phyloP scores from a whole-genome alignment of 2,888 invertebrate genomes.

The Argyresthia albistria region DNA sequence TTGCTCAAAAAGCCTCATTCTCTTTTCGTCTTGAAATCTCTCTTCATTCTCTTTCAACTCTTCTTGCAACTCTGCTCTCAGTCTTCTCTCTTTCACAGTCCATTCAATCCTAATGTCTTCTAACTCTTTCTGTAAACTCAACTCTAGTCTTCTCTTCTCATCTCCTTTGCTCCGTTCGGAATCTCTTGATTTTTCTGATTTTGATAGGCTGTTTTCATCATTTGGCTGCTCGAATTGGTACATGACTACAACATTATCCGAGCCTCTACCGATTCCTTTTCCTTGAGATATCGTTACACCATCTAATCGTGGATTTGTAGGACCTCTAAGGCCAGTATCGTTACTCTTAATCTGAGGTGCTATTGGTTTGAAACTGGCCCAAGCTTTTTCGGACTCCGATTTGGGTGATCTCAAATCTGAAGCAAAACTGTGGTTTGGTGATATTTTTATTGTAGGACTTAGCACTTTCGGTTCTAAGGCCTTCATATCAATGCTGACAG shows the following conservation, averaged over 20 bases:
- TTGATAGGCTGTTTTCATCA: conserved; percentile 42
- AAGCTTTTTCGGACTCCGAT: conserved; percentile 36
- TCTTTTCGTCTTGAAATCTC: conserved; percentile 50
- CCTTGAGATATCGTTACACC: conserved; percentile 61
- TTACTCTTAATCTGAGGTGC: conserved; percentile 36
- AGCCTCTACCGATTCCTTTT: conserved; percentile 30
- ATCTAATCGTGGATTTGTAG: conserved; percentile 51
- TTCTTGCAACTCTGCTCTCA: conserved; percentile 57
- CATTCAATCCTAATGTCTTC: conserved; percentile 53
- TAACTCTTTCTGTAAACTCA: conserved; percentile 61
- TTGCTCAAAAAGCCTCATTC: conserved; percentile 51
- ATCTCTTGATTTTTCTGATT: conserved; percentile 31
- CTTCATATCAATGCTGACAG: conserved; percentile 17
- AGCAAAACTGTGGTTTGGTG: conserved; percentile 40
- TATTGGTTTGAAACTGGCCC: conserved; percentile 40
- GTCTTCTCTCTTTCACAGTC: conserved; percentile 48
- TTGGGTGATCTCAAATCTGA: conserved; percentile 42
- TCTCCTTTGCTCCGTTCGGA: conserved; percentile 54
- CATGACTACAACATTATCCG: conserved; percentile 59
- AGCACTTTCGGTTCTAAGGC: conserved; percentile 29
- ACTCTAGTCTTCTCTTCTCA: conserved; percentile 50
- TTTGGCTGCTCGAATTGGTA: conserved; percentile 54
- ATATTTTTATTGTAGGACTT: conserved; percentile 37
- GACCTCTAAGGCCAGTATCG: conserved; percentile 40
- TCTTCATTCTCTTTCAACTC: conserved; percentile 66